Evolutionary conservation across 2,888 invertebrate genomes (phyloP).

Genomic region (Phlogophora meticulosa): DNA sequence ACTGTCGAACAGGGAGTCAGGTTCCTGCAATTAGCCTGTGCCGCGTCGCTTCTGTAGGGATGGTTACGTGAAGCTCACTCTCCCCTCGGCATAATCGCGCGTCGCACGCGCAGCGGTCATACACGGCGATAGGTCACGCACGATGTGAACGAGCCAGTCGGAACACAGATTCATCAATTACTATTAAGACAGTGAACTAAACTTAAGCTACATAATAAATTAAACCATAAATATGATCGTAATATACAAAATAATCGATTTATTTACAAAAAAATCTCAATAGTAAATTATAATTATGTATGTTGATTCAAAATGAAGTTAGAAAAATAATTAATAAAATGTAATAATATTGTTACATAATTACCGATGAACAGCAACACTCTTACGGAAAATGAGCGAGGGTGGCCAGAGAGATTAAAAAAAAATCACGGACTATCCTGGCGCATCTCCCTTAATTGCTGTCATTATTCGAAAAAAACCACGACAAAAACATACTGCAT

Average conservation of each 20-base stretch:
- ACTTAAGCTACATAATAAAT: constrained; percentile 65
- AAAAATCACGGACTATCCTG: too few relatives aligned
- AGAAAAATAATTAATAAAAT: constrained; percentile 50
- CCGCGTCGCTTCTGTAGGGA: neutral
- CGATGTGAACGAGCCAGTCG: constrained; percentile 37
- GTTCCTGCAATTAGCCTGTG: neutral
- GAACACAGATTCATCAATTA: constrained; percentile 28
- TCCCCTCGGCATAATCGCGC: neutral
- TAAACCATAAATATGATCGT: constrained; percentile 64
- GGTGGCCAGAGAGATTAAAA: too few relatives aligned
- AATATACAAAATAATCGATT: constrained; percentile 68
- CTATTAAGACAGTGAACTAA: constrained; percentile 26
- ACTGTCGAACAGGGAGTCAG: neutral
- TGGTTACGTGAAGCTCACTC: neutral
- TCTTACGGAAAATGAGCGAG: too few relatives aligned
- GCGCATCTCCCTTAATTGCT: neutral
- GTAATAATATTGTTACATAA: constrained; percentile 40
- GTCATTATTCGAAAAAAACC: neutral
- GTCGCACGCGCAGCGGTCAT: neutral
- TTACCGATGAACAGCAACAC: constrained; percentile 6
- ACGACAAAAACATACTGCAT: constrained; percentile 22
- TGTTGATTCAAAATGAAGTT: constrained; percentile 40
- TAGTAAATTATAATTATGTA: constrained; percentile 47
- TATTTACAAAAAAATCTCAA: constrained; percentile 65
- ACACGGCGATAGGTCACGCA: constrained; percentile 4